phyloP scores from a whole-genome alignment of 2,797 vertebrate genomes.

The Sus cebifrons region DNA sequence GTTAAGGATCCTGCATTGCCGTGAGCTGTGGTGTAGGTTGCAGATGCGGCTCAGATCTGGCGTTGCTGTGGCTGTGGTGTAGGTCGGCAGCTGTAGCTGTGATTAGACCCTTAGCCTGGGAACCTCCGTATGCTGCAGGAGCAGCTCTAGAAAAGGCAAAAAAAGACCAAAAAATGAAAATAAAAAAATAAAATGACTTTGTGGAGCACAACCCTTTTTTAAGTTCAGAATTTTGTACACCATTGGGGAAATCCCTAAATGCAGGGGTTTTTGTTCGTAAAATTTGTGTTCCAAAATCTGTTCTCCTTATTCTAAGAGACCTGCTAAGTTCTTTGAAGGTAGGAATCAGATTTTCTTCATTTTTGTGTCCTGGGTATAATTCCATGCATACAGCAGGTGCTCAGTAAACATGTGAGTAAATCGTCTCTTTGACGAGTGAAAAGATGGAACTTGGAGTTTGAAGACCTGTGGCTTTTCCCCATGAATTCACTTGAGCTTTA shows the following conservation, averaged over 20 bases:
- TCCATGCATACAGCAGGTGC: neutral
- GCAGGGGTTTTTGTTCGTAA: neutral
- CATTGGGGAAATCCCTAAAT: constrained; percentile 16
- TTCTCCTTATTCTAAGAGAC: constrained; percentile 23
- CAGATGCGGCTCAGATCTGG: too few relatives aligned
- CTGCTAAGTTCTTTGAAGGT: neutral
- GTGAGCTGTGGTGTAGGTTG: too few relatives aligned
- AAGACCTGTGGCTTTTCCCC: neutral
- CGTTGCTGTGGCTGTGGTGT: too few relatives aligned
- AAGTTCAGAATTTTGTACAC: constrained; percentile 31
- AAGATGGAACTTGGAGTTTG: constrained; percentile 31
- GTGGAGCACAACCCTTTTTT: constrained; percentile 9
- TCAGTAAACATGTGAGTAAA: neutral
- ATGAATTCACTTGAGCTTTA: constrained; percentile 55
- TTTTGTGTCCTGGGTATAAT: constrained; percentile 39
- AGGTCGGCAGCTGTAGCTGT: too few relatives aligned
- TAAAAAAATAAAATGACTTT: neutral
- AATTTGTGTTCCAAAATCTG: constrained; percentile 56
- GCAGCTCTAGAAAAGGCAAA: too few relatives aligned
- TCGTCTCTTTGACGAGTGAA: neutral
- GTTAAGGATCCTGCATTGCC: too few relatives aligned
- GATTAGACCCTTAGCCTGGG: too few relatives aligned
- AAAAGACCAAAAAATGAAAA: too few relatives aligned
- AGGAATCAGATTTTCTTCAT: constrained; percentile 19
- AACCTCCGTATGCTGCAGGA: too few relatives aligned